A percentile compares a stretch with the other conserved stretches of the same genome.
Evolutionary conservation across 1,140 invertebrate species (phyloP).

Genomic region (Bombus waltoni): DNA sequence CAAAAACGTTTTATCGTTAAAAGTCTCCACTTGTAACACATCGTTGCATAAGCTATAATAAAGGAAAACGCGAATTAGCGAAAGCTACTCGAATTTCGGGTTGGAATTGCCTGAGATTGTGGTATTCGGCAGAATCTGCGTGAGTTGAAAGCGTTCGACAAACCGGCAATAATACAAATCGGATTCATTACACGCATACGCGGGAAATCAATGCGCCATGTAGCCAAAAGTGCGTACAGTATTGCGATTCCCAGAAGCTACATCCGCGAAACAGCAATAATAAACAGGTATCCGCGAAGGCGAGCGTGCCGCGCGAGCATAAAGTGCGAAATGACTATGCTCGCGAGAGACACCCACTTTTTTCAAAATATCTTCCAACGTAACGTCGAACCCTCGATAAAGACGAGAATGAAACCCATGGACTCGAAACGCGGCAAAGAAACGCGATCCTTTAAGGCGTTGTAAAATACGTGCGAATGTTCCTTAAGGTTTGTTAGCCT

Average conservation of each 20-base stretch:
- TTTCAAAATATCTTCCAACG: background rate
- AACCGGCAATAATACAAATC: conserved; percentile 26
- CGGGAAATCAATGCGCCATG: too few relatives aligned
- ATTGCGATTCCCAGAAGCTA: conserved; percentile 15
- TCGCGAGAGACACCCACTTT: conserved; percentile 26
- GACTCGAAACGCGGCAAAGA: too few relatives aligned
- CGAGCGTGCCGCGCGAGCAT: conserved; percentile 30
- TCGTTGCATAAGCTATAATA: too few relatives aligned
- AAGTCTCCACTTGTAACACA: background rate
- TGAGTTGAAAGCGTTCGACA: background rate
- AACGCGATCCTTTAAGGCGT: too few relatives aligned
- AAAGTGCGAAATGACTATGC: conserved; percentile 34
- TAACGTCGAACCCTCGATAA: too few relatives aligned
- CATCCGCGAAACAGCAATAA: conserved; percentile 25
- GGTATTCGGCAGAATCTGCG: background rate
- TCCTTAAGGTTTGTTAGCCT: too few relatives aligned
- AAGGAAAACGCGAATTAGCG: background rate
- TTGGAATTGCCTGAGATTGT: background rate
- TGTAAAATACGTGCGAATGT: too few relatives aligned
- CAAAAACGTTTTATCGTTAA: too few relatives aligned
- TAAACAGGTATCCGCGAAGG: conserved; percentile 14
- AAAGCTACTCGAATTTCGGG: background rate
- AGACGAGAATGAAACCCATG: too few relatives aligned
- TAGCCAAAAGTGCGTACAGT: background rate
- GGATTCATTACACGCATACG: background rate